These are phyloP conservation scores for Leptoclinus maculatus DNA, from an alignment of 2,797 vertebrate genomes.

Conservation along the genomic window DNA sequence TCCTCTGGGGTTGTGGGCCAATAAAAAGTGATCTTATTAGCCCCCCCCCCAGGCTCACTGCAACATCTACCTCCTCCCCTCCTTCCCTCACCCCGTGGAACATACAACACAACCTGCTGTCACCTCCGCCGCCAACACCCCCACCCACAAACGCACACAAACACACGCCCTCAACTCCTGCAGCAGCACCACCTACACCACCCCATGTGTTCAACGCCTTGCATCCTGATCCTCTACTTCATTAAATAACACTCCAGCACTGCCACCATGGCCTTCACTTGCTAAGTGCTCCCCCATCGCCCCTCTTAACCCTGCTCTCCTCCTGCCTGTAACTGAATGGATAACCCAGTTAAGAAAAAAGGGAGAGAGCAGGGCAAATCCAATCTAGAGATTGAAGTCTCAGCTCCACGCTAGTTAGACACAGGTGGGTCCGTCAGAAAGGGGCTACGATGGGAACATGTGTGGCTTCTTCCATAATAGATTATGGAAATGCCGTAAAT, in stretches of 20 bases:
- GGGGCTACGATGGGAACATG: neutral
- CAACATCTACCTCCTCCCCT: slow-evolving; percentile 57
- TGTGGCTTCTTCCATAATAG: slow-evolving; percentile 35
- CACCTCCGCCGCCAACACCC: slow-evolving; percentile 53
- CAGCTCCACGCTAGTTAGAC: slow-evolving; percentile 38
- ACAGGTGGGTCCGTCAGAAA: slow-evolving; percentile 43
- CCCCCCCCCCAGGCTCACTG: slow-evolving; percentile 55
- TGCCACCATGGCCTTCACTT: slow-evolving; percentile 69
- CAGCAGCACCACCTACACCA: slow-evolving; percentile 58
- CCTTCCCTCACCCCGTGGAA: slow-evolving; percentile 57
- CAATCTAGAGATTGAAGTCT: slow-evolving; percentile 59
- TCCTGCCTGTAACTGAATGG: slow-evolving; percentile 63
- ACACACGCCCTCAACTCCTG: slow-evolving; percentile 45
- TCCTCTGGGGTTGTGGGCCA: slow-evolving; percentile 76
- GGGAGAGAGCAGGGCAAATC: slow-evolving; percentile 36
- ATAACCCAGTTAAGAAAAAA: slow-evolving; percentile 68
- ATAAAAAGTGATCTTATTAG: slow-evolving; percentile 82
- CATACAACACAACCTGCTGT: slow-evolving; percentile 69
- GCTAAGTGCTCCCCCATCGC: slow-evolving; percentile 76
- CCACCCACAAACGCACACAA: slow-evolving; percentile 40
- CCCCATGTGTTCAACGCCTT: slow-evolving; percentile 51
- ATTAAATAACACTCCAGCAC: slow-evolving; percentile 81
- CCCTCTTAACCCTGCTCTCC: slow-evolving; percentile 67
- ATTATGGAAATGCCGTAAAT: slow-evolving; percentile 31
- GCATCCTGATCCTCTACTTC: slow-evolving; percentile 77